Percentiles rank a stretch among this genome's conserved stretches.
phyloP scores from a whole-genome alignment of 2,888 invertebrate species.

The Brachycybe producta region DNA sequence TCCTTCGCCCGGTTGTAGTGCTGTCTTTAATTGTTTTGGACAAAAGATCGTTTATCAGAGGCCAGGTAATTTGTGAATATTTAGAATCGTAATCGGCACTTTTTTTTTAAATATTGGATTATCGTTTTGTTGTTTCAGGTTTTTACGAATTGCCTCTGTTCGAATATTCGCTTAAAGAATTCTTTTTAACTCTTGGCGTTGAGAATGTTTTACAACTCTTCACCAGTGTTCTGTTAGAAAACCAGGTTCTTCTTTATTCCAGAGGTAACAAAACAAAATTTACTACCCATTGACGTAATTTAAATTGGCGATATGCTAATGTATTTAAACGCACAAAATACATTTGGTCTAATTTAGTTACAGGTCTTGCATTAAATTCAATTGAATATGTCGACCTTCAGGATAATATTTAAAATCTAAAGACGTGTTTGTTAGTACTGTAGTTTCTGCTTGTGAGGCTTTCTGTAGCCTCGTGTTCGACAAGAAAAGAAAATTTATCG shows the following conservation, averaged over 20 bases:
- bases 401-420: too few relatives aligned
- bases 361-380: too few relatives aligned
- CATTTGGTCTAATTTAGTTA: too few relatives aligned
- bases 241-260: slow-evolving; percentile 88
- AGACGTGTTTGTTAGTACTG: too few relatives aligned
- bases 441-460: too few relatives aligned
- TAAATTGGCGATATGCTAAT: too few relatives aligned
- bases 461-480: too few relatives aligned
- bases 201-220: slow-evolving; percentile 86
- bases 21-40: slow-evolving; percentile 46
- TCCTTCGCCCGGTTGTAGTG: slow-evolving; percentile 75
- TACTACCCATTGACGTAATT: too few relatives aligned
- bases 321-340: background rate
- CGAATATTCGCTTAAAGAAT: slow-evolving; percentile 77
- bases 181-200: slow-evolving; percentile 79
- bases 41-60: slow-evolving; percentile 28
- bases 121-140: slow-evolving; percentile 26
- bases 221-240: slow-evolving; percentile 88
- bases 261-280: slow-evolving; percentile 46
- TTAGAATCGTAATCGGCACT: background rate
- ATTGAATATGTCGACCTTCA: slow-evolving; percentile 1
- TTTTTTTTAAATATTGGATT: background rate
- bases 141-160: slow-evolving; percentile 74
- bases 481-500: too few relatives aligned
- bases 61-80: slow-evolving; percentile 23